These are phyloP conservation scores for Halesus radiatus DNA, from an alignment of 1,140 invertebrate species.

Conservation along the genomic window DNA sequence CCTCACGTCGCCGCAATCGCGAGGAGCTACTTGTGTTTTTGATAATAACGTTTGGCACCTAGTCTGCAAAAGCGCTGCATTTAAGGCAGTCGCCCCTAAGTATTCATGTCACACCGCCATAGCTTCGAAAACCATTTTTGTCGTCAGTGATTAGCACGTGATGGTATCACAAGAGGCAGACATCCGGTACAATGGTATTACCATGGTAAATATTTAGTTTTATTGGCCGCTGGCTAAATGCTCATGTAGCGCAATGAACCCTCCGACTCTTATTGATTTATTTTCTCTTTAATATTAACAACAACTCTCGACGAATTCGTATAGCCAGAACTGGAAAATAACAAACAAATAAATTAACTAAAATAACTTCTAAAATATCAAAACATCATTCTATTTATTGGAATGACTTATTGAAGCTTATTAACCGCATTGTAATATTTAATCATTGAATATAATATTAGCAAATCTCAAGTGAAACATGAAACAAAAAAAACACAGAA, in stretches of 20 bases:
- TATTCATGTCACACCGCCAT: conserved; percentile 29
- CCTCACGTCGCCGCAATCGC: not conserved
- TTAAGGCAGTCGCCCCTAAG: not conserved
- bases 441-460: too few relatives aligned
- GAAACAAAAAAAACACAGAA: too few relatives aligned
- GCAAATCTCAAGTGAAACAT: too few relatives aligned
- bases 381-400: too few relatives aligned
- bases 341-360: too few relatives aligned
- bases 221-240: not conserved
- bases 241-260: conserved; percentile 10
- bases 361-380: too few relatives aligned
- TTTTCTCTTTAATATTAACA: too few relatives aligned
- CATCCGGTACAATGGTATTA: conserved; percentile 29
- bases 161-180: conserved; percentile 7
- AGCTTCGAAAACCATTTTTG: conserved; percentile 34
- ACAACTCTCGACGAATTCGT: too few relatives aligned
- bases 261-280: not conserved
- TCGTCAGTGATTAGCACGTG: conserved; percentile 23
- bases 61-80: conserved; percentile 3
- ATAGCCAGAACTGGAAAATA: too few relatives aligned
- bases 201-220: not conserved
- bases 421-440: too few relatives aligned
- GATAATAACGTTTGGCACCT: not conserved
- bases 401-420: too few relatives aligned
- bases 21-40: not conserved